Conservation (phyloP, 2,888 invertebrate genomes). For the Galerucella nymphaeae region DNA sequence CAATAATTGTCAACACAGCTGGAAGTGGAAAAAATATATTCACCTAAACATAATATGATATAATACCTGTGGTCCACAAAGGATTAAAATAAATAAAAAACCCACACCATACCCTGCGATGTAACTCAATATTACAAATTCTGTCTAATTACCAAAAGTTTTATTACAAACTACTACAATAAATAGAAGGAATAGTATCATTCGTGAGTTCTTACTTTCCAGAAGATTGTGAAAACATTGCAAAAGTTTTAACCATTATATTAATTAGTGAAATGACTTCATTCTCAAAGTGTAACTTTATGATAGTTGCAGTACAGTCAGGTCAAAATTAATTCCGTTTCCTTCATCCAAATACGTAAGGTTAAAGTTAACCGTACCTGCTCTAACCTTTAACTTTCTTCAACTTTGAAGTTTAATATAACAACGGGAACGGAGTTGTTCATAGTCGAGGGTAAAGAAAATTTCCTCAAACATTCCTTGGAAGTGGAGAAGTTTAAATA, state of each 20-base stretch:
- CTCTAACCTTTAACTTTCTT: constrained; percentile 34
- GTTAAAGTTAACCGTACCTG: constrained; percentile 25
- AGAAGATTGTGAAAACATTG: background rate
- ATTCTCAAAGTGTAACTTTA: background rate
- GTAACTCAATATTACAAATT: no score
- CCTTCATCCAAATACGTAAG: background rate
- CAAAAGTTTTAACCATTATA: background rate
- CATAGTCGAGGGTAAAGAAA: constrained; percentile 31
- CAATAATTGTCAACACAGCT: no score
- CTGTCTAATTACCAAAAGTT: no score
- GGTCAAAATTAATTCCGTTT: background rate
- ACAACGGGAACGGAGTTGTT: constrained; percentile 28
- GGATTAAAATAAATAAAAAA: no score
- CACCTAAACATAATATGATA: no score
- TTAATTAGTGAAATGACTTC: background rate
- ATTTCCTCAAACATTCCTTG: constrained; percentile 37
- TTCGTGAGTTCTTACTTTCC: background rate
- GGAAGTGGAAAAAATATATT: no score
- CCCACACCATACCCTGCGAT: no score
- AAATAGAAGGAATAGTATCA: background rate
- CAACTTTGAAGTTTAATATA: constrained; percentile 33
- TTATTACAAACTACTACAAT: no score
- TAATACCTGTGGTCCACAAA: no score
- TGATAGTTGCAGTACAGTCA: background rate
- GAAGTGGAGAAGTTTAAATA: constrained; percentile 49